These are phyloP conservation scores for Ethmia dodecea DNA, from an alignment of 2,888 invertebrate species.

Conservation along the genomic window DNA sequence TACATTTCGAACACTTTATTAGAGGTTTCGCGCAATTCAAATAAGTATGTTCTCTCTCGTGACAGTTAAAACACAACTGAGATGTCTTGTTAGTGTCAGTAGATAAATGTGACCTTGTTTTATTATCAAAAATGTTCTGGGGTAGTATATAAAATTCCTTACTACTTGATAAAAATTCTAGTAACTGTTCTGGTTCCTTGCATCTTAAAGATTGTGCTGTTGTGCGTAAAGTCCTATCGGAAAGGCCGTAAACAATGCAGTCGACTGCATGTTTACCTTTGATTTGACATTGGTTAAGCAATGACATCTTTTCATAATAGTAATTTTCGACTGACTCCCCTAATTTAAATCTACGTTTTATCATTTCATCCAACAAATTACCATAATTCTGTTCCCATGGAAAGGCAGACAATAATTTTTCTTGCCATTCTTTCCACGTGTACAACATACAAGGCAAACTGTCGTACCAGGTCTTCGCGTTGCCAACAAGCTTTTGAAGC, in stretches of 20 bases:
- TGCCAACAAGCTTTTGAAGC: constrained; percentile 13
- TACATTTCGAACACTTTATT: not conserved
- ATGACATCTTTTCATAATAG: constrained; percentile 16
- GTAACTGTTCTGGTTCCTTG: constrained; percentile 17
- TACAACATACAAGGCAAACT: constrained; percentile 10
- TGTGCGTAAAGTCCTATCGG: constrained; percentile 14
- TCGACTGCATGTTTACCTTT: constrained; percentile 21
- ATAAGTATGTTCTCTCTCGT: constrained; percentile 7
- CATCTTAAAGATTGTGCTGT: constrained; percentile 17
- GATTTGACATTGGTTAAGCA: constrained; percentile 17
- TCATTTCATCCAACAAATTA: constrained; percentile 18
- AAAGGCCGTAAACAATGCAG: constrained; percentile 20
- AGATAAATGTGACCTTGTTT: not conserved
- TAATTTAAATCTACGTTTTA: constrained; percentile 6
- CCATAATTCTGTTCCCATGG: constrained; percentile 20
- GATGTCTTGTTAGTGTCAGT: not conserved
- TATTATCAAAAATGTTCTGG: not conserved
- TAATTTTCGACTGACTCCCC: constrained; percentile 16
- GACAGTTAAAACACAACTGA: constrained; percentile 9
- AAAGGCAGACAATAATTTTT: constrained; percentile 17
- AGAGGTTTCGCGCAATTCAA: constrained; percentile 3
- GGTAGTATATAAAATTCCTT: not conserved
- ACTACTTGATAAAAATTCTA: constrained; percentile 12
- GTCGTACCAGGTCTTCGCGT: constrained; percentile 19
- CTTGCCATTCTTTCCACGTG: constrained; percentile 20